Percentiles rank a stretch among this genome's conserved stretches.
These are phyloP conservation scores for Penaeus indicus DNA, from an alignment of 1,140 invertebrate species.

Conservation along the genomic window DNA sequence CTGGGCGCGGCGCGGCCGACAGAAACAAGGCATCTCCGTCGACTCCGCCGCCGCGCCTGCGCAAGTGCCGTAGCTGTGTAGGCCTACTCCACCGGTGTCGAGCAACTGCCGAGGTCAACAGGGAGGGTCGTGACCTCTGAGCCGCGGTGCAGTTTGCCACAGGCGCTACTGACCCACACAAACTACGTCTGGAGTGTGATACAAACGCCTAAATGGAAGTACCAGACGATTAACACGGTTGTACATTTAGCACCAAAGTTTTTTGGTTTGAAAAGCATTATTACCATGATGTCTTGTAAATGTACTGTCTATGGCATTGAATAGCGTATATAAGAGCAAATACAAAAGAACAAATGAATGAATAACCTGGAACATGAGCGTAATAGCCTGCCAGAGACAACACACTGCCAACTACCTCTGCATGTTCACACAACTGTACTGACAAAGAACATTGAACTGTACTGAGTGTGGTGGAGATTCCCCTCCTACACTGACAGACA, in stretches of 20 bases:
- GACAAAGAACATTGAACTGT: slow-evolving; percentile 63
- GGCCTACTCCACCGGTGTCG: no score
- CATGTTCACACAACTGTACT: slow-evolving; percentile 61
- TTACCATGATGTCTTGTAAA: slow-evolving; percentile 60
- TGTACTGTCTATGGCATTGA: slow-evolving; percentile 62
- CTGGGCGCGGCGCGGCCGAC: no score
- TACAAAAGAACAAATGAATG: slow-evolving; percentile 57
- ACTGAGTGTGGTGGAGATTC: slow-evolving; percentile 33
- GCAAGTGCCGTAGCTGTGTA: no score
- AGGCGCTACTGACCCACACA: slow-evolving; percentile 39
- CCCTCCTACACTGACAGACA: slow-evolving; percentile 42
- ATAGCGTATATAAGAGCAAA: slow-evolving; percentile 59
- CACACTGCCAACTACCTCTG: slow-evolving; percentile 62
- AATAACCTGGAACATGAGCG: slow-evolving; percentile 55
- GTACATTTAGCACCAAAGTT: slow-evolving; percentile 65
- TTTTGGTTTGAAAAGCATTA: slow-evolving; percentile 64
- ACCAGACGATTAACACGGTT: slow-evolving; percentile 63
- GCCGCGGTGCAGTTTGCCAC: not conserved
- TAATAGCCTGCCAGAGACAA: slow-evolving; percentile 62
- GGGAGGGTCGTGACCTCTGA: not conserved
- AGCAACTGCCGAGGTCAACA: no score
- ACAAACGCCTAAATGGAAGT: slow-evolving; percentile 64
- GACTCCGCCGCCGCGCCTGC: no score
- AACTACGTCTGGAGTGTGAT: slow-evolving; percentile 59
- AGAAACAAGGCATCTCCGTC: no score